These are phyloP conservation scores for Brachypodius melanocephalos DNA, from an alignment of 2,113 vertebrate genomes.

Conservation along the genomic window DNA sequence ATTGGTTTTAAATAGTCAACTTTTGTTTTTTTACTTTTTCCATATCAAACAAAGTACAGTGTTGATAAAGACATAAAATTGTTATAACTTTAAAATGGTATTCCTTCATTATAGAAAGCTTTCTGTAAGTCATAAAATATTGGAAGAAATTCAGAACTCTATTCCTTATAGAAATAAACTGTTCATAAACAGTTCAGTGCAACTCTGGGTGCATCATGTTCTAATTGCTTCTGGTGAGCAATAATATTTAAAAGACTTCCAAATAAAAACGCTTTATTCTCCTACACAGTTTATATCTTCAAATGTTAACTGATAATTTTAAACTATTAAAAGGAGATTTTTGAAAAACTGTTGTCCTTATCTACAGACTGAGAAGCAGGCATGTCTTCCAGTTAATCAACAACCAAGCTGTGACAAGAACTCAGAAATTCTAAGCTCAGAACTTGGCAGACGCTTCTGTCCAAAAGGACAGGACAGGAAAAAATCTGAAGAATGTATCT, in stretches of 20 bases:
- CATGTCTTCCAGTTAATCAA: background rate
- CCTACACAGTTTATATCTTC: background rate
- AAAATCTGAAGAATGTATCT: background rate
- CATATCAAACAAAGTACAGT: background rate
- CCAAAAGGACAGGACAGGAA: background rate
- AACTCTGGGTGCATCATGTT: background rate
- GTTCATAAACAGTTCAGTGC: background rate
- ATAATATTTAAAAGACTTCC: background rate
- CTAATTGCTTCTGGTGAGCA: background rate
- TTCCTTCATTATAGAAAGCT: background rate
- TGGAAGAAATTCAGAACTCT: background rate
- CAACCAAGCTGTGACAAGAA: background rate
- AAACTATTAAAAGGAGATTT: background rate
- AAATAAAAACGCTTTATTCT: slow-evolving; percentile 10
- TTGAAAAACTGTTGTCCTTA: background rate
- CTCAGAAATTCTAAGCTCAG: background rate
- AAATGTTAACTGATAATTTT: background rate
- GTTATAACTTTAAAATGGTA: background rate
- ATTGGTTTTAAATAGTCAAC: no score
- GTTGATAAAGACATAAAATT: background rate
- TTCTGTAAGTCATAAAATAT: background rate
- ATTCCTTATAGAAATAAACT: background rate
- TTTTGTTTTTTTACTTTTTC: no score
- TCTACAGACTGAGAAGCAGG: background rate
- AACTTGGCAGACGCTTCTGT: background rate